Conservation (phyloP, 2,888 invertebrate species). For the Euplexia lucipara region DNA sequence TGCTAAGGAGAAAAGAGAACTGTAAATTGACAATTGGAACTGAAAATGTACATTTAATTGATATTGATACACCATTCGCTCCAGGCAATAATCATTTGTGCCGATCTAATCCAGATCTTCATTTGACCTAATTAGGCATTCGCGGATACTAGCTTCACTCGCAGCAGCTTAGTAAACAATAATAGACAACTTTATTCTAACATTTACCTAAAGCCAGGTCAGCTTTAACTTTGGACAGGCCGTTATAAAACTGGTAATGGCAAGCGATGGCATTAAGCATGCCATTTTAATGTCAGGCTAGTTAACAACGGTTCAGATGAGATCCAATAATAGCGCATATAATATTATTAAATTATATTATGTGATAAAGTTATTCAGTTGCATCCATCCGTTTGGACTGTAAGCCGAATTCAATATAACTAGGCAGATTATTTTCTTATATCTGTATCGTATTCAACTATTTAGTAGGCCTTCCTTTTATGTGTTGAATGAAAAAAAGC, state of each 20-base stretch:
- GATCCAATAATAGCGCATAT: slow-evolving; percentile 36
- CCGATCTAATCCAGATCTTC: neutral
- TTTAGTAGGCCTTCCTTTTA: slow-evolving; percentile 7
- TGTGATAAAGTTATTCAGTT: no score
- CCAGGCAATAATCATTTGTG: neutral
- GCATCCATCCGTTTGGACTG: no score
- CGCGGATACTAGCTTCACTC: neutral
- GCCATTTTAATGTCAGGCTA: slow-evolving; percentile 29
- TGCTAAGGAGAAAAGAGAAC: no score
- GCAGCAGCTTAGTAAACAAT: neutral
- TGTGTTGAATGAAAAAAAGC: slow-evolving; percentile 24
- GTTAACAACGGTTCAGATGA: slow-evolving; percentile 29
- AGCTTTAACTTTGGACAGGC: neutral
- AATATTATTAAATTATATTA: no score
- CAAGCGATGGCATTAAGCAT: slow-evolving; percentile 22
- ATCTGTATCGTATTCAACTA: slow-evolving; percentile 10
- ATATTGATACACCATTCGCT: slow-evolving; percentile 15
- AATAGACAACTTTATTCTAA: neutral
- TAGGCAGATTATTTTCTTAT: no score
- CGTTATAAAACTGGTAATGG: slow-evolving; percentile 30
- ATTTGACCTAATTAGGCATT: slow-evolving; percentile 38
- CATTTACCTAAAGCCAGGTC: neutral
- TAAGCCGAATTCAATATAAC: no score
- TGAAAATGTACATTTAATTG: neutral
- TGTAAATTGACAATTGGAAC: neutral